Evolutionary conservation across 2,113 vertebrate genomes (phyloP).

Genomic region (Lonchura striata): DNA sequence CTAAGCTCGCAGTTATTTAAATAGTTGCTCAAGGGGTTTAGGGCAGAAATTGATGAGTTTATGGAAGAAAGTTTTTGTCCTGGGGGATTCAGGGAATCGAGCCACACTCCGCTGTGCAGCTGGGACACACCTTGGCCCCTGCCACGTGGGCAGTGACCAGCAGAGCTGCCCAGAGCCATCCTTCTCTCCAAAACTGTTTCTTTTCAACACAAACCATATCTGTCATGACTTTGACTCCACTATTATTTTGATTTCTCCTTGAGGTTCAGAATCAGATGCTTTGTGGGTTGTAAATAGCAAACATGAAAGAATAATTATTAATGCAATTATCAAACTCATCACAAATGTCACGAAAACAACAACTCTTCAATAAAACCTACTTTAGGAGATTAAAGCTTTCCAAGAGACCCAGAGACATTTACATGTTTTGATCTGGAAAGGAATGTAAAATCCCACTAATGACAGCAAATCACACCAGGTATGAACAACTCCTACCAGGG

Average conservation of each 20-base stretch:
- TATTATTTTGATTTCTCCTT: neutral
- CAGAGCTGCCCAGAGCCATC: neutral
- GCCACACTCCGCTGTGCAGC: neutral
- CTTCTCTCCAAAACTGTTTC: neutral
- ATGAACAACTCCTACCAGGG: neutral
- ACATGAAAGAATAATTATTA: slow-evolving; percentile 63
- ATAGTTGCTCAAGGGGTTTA: neutral
- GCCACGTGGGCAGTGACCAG: neutral
- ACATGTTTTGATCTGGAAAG: slow-evolving; percentile 41
- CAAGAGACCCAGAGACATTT: slow-evolving; percentile 24
- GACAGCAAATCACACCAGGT: neutral
- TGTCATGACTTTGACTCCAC: neutral
- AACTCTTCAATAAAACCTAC: slow-evolving; percentile 43
- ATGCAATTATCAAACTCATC: slow-evolving; percentile 51
- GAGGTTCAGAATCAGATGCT: slow-evolving; percentile 16
- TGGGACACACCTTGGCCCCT: neutral
- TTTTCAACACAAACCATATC: neutral
- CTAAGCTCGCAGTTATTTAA: slow-evolving; percentile 38
- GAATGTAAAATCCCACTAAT: neutral
- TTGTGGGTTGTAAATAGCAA: slow-evolving; percentile 28
- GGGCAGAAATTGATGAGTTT: slow-evolving; percentile 1
- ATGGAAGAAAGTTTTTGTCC: neutral
- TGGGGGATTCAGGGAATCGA: neutral
- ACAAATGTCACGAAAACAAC: neutral
- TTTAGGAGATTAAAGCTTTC: slow-evolving; percentile 52